Conservation (phyloP, 2,888 invertebrate genomes). For the Unio delphinus region DNA sequence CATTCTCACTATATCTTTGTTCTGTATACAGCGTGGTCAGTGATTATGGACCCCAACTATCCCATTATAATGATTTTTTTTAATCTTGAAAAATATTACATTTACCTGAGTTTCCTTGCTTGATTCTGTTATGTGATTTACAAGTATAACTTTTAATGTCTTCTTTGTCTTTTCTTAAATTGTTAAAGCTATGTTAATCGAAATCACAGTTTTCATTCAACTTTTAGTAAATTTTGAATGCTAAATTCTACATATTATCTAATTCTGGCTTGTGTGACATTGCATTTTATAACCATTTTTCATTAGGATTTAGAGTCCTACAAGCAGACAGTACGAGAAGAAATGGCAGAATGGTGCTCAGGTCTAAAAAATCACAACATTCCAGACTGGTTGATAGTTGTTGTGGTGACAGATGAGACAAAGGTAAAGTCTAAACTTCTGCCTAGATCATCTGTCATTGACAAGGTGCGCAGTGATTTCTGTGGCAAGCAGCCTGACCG, state of each 20-base stretch:
- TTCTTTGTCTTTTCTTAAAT: too few relatives aligned
- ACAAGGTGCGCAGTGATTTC: slow-evolving; percentile 95
- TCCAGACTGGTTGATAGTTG: slow-evolving; percentile 92
- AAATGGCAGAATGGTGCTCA: slow-evolving; percentile 90
- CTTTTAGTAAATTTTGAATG: too few relatives aligned
- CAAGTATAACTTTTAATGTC: too few relatives aligned
- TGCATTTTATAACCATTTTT: slow-evolving; percentile 17
- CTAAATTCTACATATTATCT: background rate
- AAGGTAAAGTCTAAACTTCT: slow-evolving; percentile 88
- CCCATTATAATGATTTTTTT: too few relatives aligned
- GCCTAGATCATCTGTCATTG: slow-evolving; percentile 88
- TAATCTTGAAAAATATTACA: too few relatives aligned
- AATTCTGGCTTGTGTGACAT: background rate
- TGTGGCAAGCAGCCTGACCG: slow-evolving; percentile 87
- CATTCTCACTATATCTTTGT: too few relatives aligned
- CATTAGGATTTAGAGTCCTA: slow-evolving; percentile 92
- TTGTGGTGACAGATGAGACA: slow-evolving; percentile 92
- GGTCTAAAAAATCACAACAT: slow-evolving; percentile 82
- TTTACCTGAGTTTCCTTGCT: too few relatives aligned
- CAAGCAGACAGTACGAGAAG: slow-evolving; percentile 88
- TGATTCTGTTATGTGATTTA: too few relatives aligned
- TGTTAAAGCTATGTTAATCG: too few relatives aligned
- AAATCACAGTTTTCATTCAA: too few relatives aligned
- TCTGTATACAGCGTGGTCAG: too few relatives aligned
- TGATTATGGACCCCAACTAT: too few relatives aligned